phyloP scores from a whole-genome alignment of 2,888 invertebrate species.

The Perizoma affinitatum region DNA sequence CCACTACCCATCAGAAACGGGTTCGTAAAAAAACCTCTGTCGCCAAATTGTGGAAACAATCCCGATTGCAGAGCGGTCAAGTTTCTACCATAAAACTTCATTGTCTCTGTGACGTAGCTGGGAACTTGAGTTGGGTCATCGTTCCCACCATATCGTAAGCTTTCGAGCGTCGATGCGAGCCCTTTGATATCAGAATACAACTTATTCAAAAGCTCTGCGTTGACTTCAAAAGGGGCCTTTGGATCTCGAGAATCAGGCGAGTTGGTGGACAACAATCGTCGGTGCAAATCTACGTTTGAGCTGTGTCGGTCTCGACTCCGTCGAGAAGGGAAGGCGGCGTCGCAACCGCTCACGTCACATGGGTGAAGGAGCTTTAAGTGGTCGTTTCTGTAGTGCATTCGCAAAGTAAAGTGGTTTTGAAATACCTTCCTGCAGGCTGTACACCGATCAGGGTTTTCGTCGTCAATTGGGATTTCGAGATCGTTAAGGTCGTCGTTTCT shows the following conservation, averaged over 20 bases:
- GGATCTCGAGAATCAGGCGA: conserved; percentile 80
- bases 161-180: conserved; percentile 85
- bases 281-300: conserved; percentile 82
- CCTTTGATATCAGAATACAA: conserved; percentile 91
- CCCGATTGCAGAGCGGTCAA: conserved; percentile 74
- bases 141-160: conserved; percentile 82
- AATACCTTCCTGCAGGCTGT: conserved; percentile 94
- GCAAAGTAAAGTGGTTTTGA: conserved; percentile 95
- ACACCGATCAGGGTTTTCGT: conserved; percentile 93
- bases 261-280: conserved; percentile 76
- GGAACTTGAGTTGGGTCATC: conserved; percentile 75
- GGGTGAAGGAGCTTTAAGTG: conserved; percentile 95
- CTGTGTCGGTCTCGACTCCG: conserved; percentile 85
- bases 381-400: conserved; percentile 95
- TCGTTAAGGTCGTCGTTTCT: conserved; percentile 77
- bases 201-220: conserved; percentile 92
- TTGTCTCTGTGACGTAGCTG: conserved; percentile 77
- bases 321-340: conserved; percentile 95
- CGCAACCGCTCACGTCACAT: conserved; percentile 95
- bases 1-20: conserved; percentile 76
- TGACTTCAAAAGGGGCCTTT: conserved; percentile 85
- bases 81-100: conserved; percentile 80
- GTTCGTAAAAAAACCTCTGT: conserved; percentile 72
- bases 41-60: conserved; percentile 71
- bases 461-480: conserved; percentile 92